Percentiles rank a stretch among this genome's conserved stretches.
Conservation (phyloP, 1,140 invertebrate genomes). For the Euura saliciscinereae region DNA sequence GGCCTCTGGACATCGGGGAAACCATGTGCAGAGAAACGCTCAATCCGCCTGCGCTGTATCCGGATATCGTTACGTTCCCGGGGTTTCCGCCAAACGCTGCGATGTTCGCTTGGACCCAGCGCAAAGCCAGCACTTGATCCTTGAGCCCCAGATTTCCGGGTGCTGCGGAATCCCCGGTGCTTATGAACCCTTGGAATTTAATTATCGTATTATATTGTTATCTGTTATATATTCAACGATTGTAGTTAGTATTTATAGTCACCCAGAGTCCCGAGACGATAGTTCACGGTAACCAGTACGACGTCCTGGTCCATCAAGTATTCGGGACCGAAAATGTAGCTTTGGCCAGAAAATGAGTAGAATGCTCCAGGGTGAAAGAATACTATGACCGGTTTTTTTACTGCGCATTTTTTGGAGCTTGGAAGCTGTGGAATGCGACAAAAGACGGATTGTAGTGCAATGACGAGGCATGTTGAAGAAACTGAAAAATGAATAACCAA, state of each 20-base stretch:
- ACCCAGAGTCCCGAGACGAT: constrained; percentile 68
- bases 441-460: too few species aligned
- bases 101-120: constrained; percentile 78
- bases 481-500: too few species aligned
- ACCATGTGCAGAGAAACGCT: constrained; percentile 72
- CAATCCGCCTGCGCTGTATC: constrained; percentile 73
- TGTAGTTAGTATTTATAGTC: not conserved
- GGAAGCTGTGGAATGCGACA: not conserved
- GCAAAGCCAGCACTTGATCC: constrained; percentile 75
- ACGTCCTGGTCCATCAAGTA: constrained; percentile 70
- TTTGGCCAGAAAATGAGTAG: constrained; percentile 58
- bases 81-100: constrained; percentile 77
- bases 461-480: not conserved
- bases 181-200: constrained; percentile 66
- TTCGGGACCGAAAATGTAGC: constrained; percentile 63
- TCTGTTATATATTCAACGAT: not conserved
- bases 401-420: too few species aligned
- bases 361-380: constrained; percentile 61
- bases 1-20: constrained; percentile 71
- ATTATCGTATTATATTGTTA: constrained; percentile 42
- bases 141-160: constrained; percentile 78
- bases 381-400: constrained; percentile 51
- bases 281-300: constrained; percentile 75
- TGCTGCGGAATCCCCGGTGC: constrained; percentile 66
- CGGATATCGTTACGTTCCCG: constrained; percentile 69